Conservation (phyloP, 2,113 vertebrate genomes). For the Gobius niger region DNA sequence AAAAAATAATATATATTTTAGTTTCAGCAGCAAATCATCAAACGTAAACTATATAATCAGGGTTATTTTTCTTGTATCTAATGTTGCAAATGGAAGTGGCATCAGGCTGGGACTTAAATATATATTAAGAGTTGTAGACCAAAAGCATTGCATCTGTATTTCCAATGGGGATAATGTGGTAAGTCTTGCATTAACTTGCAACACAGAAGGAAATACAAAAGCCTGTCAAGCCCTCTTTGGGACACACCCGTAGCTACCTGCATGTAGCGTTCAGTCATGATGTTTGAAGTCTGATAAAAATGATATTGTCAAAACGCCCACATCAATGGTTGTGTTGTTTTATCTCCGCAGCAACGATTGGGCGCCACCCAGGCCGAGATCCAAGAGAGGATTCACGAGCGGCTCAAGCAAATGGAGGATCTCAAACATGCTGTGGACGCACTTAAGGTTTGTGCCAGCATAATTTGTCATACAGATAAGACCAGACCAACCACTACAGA, state of each 20-base stretch:
- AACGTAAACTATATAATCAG: too few relatives aligned
- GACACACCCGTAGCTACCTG: slow-evolving; percentile 31
- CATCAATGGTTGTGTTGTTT: slow-evolving; percentile 17
- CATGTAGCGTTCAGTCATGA: neutral
- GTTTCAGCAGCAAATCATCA: too few relatives aligned
- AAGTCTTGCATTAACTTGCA: slow-evolving; percentile 13
- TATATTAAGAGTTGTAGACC: neutral
- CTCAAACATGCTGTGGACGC: slow-evolving; percentile 79
- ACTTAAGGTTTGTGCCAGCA: slow-evolving; percentile 69
- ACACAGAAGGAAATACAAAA: slow-evolving; percentile 20
- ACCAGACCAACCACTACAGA: slow-evolving; percentile 34
- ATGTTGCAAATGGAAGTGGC: neutral
- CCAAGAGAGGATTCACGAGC: slow-evolving; percentile 80
- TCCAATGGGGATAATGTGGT: slow-evolving; percentile 6
- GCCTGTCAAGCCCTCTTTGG: slow-evolving; percentile 20
- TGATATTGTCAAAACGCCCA: neutral
- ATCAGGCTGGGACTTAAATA: neutral
- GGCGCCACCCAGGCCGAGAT: slow-evolving; percentile 81
- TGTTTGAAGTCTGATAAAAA: slow-evolving; percentile 2
- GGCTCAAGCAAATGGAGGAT: slow-evolving; percentile 82
- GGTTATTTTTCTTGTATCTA: neutral
- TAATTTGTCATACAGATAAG: slow-evolving; percentile 19
- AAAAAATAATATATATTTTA: too few relatives aligned
- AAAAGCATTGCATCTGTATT: neutral
- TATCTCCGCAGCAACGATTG: slow-evolving; percentile 70